These are phyloP conservation scores for Herpetotheres cachinnans DNA, from an alignment of 2,113 vertebrate genomes.

Conservation along the genomic window DNA sequence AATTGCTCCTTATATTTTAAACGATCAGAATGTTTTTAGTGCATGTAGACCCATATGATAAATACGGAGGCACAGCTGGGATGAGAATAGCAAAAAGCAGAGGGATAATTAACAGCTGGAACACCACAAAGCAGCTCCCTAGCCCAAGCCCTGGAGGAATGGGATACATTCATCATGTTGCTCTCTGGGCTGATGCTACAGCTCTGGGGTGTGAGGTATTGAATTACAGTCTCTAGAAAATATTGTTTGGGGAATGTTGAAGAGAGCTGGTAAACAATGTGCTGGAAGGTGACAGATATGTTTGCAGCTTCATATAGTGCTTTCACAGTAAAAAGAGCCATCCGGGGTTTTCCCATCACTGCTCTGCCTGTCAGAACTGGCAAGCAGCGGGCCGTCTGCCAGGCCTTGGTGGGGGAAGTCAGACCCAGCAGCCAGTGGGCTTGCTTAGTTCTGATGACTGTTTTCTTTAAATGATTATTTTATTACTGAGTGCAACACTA, in stretches of 20 bases:
- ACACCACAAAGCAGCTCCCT: background rate
- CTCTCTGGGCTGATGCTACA: background rate
- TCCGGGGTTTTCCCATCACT: background rate
- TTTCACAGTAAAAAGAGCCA: background rate
- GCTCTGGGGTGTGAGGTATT: background rate
- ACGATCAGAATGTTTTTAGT: background rate
- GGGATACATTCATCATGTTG: constrained; percentile 10
- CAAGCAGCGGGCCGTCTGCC: background rate
- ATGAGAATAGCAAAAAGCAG: background rate
- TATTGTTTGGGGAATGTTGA: constrained; percentile 37
- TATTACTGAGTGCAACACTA: background rate
- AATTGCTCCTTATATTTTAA: background rate
- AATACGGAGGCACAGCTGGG: background rate
- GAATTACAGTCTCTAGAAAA: constrained; percentile 43
- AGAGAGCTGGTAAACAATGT: constrained; percentile 45
- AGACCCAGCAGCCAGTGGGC: background rate
- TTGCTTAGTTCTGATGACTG: background rate
- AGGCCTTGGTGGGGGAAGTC: background rate
- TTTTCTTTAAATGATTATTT: constrained; percentile 1
- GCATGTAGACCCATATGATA: background rate
- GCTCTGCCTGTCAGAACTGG: background rate
- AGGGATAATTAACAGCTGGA: constrained; percentile 58
- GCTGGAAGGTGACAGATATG: constrained; percentile 42
- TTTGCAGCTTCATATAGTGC: constrained; percentile 35
- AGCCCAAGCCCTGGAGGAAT: background rate